Base-by-base conservation (phyloP, 2,113 vertebrate genomes). In the Oreochromis spilurus region DNA sequence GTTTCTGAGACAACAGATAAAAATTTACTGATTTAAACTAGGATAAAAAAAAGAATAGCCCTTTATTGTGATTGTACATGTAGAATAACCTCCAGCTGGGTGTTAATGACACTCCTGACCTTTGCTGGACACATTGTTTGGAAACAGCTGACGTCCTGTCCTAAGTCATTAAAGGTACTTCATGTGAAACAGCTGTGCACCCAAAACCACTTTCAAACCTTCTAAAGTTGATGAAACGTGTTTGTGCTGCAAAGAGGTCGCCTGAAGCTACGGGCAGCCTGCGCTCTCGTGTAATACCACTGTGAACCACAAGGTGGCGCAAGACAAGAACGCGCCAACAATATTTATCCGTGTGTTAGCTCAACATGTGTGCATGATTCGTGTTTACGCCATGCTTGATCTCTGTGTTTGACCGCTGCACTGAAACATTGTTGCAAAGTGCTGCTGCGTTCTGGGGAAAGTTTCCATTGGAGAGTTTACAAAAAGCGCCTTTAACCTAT, bases 121-220 rank as follows among this genome's bases (percentile, higher is more conserved):
- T 1, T 21, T 16, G 21, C 40, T 16, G 67, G 65, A 24, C 38
- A 17, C 38, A 0, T 45, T 16, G 21, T 72, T 72, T 26, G 38
- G 21, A 72, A 17, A 45, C 40, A 45, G 38, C 38, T 45, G 38
- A 72, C 11, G 2, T 62, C 58, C 19, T 26, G 14, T 72, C 40
- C 21, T 24, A 11, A 17, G 9, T 48, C 40, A 75, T 2, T 75
- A 75, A 48, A 75, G 40, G 9, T 48, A 29, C 40, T 7, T 75
- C 6, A 0, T 19, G 40, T 75, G n/a, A 40, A 70, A 21, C 65
- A 40, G n/a, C n/a, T 0, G 11, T 13, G 16, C 16, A 0, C 0
- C 19, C 11, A 9, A 70, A 70, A 21, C 19, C 36, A 2, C 34
- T 40, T 38, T 14, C 7, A 40, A 14, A 21, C 4, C 19, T 67